Evolutionary conservation across 2,888 invertebrate species (phyloP), one percentile per base, ranked within the genome.

Genomic region (Bedellia somnulentella): DNA sequence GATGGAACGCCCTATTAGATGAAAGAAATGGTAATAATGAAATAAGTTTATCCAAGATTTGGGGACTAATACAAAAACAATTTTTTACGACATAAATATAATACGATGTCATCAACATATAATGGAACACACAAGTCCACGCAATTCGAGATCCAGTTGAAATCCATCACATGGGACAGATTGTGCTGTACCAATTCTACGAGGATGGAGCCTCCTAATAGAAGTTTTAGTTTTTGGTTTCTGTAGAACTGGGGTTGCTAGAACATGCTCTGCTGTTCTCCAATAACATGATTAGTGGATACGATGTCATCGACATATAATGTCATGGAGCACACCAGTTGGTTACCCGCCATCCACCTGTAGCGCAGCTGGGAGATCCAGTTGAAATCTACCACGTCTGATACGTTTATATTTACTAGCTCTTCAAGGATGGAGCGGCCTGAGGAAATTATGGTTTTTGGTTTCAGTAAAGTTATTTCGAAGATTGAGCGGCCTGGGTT

Each of bases 351-450:
- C 83, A 86, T 63, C 83, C 87, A 88, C 57, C 93, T 93, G 63
- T 91, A 93, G 8, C 94, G 82, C 46, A 95, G 63, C 56, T 95
- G 95, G 1, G 92, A 86, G 42, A 93, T 86, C 95, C 95, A 96
- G 55, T 87, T 85, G 63, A 96, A 96, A 57, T 94, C 93, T 12
- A 80, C 79, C 0, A 77, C 59, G 17, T 80, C 79, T 0, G 49
- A 44, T 1, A 92, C 83, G 6, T 81, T 66, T 27, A 80, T 66
- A 4, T 82, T 75, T 5, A 80, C 71, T 48, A 96, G 63, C 35
- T 82, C 80, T 27, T 82, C 83, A 0, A 93, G 83, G 15, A 93
- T 87, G 46, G 94, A 93, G 27, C 92, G 83, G 14, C 87, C 90
- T 89, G 49, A n/a, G n/a, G n/a, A n/a, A n/a, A n/a, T n/a, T n/a